Percentiles rank a stretch among this genome's conserved stretches.
These are phyloP conservation scores for Spilosoma lubricipeda DNA, from an alignment of 2,888 invertebrate genomes.

Conservation along the genomic window DNA sequence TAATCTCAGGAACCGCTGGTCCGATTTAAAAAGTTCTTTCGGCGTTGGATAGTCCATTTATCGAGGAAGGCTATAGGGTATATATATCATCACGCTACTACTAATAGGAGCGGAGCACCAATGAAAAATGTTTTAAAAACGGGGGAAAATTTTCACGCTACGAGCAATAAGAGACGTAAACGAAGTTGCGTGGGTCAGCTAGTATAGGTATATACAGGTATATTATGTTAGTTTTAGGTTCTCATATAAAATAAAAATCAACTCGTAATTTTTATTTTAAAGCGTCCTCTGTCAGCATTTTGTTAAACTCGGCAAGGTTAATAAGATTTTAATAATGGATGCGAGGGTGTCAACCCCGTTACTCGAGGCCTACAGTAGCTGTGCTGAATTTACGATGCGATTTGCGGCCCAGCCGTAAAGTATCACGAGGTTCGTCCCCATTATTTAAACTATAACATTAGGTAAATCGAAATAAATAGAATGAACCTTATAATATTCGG, in stretches of 20 bases:
- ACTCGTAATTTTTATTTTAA: conserved; percentile 39
- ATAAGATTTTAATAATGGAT: conserved; percentile 73
- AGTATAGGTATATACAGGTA: too few species aligned
- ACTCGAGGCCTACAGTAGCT: conserved; percentile 29
- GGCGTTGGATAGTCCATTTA: too few species aligned
- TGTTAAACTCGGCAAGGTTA: conserved; percentile 57
- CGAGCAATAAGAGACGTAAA: too few species aligned
- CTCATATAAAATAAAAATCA: conserved; percentile 33
- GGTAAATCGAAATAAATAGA: neutral
- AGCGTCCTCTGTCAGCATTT: conserved; percentile 48
- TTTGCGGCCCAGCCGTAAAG: conserved; percentile 32
- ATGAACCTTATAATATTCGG: too few species aligned
- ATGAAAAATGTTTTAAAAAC: too few species aligned
- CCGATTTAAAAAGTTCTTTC: too few species aligned
- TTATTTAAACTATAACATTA: conserved; percentile 7
- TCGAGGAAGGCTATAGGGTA: too few species aligned
- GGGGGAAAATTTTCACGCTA: too few species aligned
- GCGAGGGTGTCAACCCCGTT: conserved; percentile 57
- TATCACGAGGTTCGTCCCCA: conserved; percentile 16
- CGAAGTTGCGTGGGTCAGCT: too few species aligned
- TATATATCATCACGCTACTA: too few species aligned
- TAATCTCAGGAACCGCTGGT: too few species aligned
- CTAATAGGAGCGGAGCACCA: too few species aligned
- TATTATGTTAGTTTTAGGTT: neutral
- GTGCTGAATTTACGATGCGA: conserved; percentile 39